These are phyloP conservation scores for Paramacrobiotus metropolitanus DNA, from an alignment of 1,140 invertebrate species.

Conservation along the genomic window DNA sequence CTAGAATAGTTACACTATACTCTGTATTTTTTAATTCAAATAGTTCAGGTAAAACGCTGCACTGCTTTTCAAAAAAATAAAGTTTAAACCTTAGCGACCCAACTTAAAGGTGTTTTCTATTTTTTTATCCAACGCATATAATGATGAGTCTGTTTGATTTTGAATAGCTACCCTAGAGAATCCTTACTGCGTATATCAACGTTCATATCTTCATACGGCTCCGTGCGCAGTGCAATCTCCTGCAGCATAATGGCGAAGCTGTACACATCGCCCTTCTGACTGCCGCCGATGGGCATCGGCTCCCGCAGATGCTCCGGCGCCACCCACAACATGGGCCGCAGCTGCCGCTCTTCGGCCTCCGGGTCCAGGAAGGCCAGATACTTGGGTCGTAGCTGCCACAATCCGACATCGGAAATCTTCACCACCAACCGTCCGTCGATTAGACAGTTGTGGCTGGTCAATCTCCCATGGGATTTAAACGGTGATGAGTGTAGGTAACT, in stretches of 20 bases:
- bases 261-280: conserved; percentile 63
- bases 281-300: conserved; percentile 26
- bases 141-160: too few species aligned
- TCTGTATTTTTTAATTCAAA: too few species aligned
- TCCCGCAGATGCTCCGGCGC: conserved; percentile 59
- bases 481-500: conserved; percentile 68
- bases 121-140: too few species aligned
- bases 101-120: too few species aligned
- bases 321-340: conserved; percentile 44
- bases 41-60: too few species aligned
- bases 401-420: conserved; percentile 88
- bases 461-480: conserved; percentile 67
- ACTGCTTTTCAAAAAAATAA: too few species aligned
- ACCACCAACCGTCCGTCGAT: conserved; percentile 89
- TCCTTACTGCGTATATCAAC: background rate
- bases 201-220: conserved; percentile 29
- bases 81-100: too few species aligned
- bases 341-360: background rate
- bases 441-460: conserved; percentile 92
- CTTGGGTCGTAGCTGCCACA: conserved; percentile 35
- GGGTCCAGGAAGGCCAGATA: background rate
- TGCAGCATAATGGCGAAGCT: conserved; percentile 64
- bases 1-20: too few species aligned
- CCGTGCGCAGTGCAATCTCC: conserved; percentile 53
- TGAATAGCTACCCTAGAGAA: too few species aligned